Evolutionary conservation across 2,797 vertebrate species (phyloP).

Genomic region (Scolopax bukidnonensis): DNA sequence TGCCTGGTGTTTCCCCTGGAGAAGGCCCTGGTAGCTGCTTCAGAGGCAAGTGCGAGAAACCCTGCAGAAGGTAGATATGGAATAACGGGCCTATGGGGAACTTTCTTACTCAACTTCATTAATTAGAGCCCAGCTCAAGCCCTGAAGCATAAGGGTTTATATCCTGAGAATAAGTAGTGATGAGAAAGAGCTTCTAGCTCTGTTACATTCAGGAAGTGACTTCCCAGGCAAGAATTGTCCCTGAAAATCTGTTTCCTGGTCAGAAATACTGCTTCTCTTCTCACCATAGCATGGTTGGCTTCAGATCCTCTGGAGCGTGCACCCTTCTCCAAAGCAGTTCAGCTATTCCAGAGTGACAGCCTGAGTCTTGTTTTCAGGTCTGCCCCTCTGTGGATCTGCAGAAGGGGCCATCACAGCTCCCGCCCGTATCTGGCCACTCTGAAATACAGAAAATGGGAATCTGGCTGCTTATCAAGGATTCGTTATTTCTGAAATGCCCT

Average conservation of each 20-base stretch:
- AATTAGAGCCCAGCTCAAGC: slow-evolving; percentile 2
- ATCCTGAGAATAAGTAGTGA: neutral
- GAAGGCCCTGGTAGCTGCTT: neutral
- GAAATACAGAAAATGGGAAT: neutral
- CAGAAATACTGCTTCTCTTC: neutral
- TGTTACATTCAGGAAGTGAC: neutral
- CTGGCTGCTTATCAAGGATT: neutral
- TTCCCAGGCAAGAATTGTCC: neutral
- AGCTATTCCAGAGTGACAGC: neutral
- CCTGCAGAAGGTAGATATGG: slow-evolving; percentile 14
- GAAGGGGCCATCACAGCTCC: neutral
- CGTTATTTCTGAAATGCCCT: neutral
- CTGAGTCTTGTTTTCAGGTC: neutral
- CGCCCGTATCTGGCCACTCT: rapidly evolving
- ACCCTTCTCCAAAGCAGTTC: neutral
- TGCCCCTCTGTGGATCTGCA: neutral
- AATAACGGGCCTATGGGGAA: slow-evolving; percentile 4
- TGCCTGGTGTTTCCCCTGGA: neutral
- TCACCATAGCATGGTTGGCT: too few species aligned
- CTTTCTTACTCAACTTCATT: neutral
- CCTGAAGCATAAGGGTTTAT: neutral
- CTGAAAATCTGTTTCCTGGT: neutral
- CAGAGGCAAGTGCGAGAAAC: neutral
- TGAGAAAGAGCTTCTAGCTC: neutral
- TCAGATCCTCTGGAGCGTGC: neutral